Evolutionary conservation across 1,140 invertebrate genomes (phyloP).

Genomic region (Drosophila sucinea): DNA sequence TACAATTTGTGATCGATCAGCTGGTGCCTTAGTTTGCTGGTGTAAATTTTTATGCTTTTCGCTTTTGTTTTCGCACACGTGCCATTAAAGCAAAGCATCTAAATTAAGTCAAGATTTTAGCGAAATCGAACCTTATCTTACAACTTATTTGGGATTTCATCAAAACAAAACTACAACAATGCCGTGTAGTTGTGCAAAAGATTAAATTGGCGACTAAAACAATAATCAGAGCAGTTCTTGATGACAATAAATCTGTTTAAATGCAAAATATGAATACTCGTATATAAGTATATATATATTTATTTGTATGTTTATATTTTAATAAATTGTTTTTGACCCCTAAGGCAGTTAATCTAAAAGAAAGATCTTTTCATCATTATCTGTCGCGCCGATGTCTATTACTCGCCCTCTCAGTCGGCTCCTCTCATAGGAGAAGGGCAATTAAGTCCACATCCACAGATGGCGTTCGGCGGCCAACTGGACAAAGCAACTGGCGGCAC

Average conservation of each 20-base stretch:
- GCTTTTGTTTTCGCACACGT: slow-evolving; percentile 61
- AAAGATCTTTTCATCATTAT: slow-evolving; percentile 2
- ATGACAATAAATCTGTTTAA: background rate
- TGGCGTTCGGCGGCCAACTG: slow-evolving; percentile 3
- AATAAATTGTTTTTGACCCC: background rate
- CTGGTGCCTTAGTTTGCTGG: slow-evolving; percentile 21
- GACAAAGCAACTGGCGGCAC: background rate
- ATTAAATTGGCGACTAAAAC: slow-evolving; percentile 24
- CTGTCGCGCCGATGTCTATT: background rate
- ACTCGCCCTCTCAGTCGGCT: background rate
- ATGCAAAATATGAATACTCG: background rate
- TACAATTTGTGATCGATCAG: slow-evolving; percentile 28
- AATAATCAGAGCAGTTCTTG: slow-evolving; percentile 5
- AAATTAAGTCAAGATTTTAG: slow-evolving; percentile 9
- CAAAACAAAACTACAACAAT: slow-evolving; percentile 46
- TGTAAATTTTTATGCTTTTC: background rate
- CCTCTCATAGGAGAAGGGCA: background rate
- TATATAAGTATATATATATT: background rate
- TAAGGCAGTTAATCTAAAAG: background rate
- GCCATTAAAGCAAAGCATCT: slow-evolving; percentile 40
- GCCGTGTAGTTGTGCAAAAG: slow-evolving; percentile 40
- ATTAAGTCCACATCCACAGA: background rate
- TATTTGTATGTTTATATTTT: too few relatives aligned
- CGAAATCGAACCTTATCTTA: slow-evolving; percentile 35
- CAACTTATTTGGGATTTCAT: slow-evolving; percentile 46